phyloP scores from a whole-genome alignment of 2,113 vertebrate species.

The Halichoerus grypus region DNA sequence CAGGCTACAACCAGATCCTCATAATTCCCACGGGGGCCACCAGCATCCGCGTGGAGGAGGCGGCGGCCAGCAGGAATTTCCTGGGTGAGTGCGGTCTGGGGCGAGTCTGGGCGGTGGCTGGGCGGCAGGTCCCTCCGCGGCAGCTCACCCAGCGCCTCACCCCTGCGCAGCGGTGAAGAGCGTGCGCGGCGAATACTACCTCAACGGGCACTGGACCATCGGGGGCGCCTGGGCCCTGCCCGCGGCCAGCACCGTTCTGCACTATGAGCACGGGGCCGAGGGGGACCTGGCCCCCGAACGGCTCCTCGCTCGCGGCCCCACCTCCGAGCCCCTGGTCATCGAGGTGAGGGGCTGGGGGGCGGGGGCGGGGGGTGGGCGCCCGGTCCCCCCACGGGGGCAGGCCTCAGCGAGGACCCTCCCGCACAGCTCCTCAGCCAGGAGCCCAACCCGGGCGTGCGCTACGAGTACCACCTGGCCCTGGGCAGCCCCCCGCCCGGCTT shows the following conservation, averaged over 20 bases:
- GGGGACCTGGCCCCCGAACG: slow-evolving; percentile 92
- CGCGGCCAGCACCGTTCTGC: slow-evolving; percentile 91
- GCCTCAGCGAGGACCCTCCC: not conserved
- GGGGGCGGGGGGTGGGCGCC: no score
- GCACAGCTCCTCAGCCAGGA: slow-evolving; percentile 96
- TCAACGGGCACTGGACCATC: slow-evolving; percentile 97
- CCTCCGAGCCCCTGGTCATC: slow-evolving; percentile 95
- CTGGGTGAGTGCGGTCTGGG: slow-evolving; percentile 89
- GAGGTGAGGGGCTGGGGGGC: slow-evolving; percentile 89
- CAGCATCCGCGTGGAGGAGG: slow-evolving; percentile 93
- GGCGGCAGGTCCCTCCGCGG: no score
- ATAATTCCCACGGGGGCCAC: slow-evolving; percentile 94
- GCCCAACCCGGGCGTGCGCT: slow-evolving; percentile 92
- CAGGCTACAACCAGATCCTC: slow-evolving; percentile 98
- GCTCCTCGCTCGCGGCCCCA: slow-evolving; percentile 93
- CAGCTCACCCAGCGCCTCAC: not conserved
- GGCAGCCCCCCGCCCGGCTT: slow-evolving; percentile 85
- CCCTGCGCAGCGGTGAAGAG: slow-evolving; percentile 92
- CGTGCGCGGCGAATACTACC: slow-evolving; percentile 94
- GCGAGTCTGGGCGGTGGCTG: not conserved
- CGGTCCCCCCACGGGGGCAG: fast-evolving
- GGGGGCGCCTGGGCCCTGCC: slow-evolving; percentile 90
- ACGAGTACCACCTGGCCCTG: slow-evolving; percentile 92
- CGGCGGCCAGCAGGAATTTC: slow-evolving; percentile 94
- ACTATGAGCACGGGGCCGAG: slow-evolving; percentile 94